Evolutionary conservation across 2,888 invertebrate genomes (phyloP).

Genomic region (Synanthedon tipuliformis): DNA sequence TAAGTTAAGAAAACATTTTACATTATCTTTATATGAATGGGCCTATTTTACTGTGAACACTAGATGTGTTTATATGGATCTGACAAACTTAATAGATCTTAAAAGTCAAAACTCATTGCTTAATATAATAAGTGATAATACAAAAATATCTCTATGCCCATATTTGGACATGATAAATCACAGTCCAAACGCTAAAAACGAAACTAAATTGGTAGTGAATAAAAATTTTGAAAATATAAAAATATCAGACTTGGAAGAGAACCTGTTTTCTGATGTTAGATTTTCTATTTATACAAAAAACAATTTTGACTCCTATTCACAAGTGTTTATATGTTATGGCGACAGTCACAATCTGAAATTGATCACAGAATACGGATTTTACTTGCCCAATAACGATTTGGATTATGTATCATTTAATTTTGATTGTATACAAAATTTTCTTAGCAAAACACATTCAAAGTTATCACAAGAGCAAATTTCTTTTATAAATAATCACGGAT

Average conservation of each 20-base stretch:
- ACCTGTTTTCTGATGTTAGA: slow-evolving; percentile 44
- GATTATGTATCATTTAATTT: slow-evolving; percentile 75
- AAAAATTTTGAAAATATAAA: slow-evolving; percentile 36
- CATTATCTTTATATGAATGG: slow-evolving; percentile 75
- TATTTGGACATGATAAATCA: slow-evolving; percentile 94
- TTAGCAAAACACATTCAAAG: slow-evolving; percentile 33
- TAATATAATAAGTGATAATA: slow-evolving; percentile 66
- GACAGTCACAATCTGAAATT: slow-evolving; percentile 83
- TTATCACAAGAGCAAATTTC: slow-evolving; percentile 70
- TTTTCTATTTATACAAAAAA: slow-evolving; percentile 63
- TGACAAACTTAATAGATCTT: slow-evolving; percentile 51
- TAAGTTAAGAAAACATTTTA: slow-evolving; percentile 49
- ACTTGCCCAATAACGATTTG: slow-evolving; percentile 74
- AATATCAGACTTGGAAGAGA: slow-evolving; percentile 29
- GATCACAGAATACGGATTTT: slow-evolving; percentile 91
- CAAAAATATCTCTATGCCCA: slow-evolving; percentile 83
- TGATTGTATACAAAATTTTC: slow-evolving; percentile 58
- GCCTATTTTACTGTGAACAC: slow-evolving; percentile 89
- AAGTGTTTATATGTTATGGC: slow-evolving; percentile 92
- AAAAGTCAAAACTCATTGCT: slow-evolving; percentile 45
- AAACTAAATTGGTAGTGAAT: slow-evolving; percentile 46
- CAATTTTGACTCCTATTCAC: slow-evolving; percentile 72
- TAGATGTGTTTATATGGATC: slow-evolving; percentile 81
- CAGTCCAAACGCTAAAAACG: slow-evolving; percentile 72
- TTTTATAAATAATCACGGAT: slow-evolving; percentile 73